phyloP scores from a whole-genome alignment of 2,888 invertebrate species.

The Luperina testacea region DNA sequence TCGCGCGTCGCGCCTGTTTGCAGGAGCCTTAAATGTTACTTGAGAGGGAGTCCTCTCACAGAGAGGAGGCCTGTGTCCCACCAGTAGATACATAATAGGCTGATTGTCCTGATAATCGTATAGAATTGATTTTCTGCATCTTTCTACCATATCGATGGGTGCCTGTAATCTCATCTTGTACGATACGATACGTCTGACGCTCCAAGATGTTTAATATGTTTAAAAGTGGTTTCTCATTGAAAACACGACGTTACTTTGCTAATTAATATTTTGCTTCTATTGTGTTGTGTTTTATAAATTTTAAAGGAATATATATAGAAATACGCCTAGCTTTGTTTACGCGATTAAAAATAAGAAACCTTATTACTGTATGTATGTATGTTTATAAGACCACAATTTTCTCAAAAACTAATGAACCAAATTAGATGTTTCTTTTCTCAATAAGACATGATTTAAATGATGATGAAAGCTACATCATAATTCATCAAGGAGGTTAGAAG shows the following conservation, averaged over 20 bases:
- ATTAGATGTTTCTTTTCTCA: background rate
- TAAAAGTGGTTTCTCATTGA: conserved; percentile 52
- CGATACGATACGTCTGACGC: conserved; percentile 43
- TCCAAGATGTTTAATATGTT: conserved; percentile 56
- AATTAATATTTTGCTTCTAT: conserved; percentile 33
- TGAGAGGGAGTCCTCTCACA: background rate
- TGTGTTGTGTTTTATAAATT: background rate
- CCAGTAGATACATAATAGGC: background rate
- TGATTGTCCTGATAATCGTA: background rate
- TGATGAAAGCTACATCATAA: background rate
- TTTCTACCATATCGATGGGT: conserved; percentile 5
- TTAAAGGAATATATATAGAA: background rate
- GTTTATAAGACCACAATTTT: too few relatives aligned
- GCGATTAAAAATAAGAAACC: background rate
- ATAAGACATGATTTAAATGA: background rate
- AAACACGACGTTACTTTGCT: conserved; percentile 39
- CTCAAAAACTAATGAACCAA: too few relatives aligned
- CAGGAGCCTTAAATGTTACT: too few relatives aligned
- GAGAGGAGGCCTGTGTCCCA: background rate
- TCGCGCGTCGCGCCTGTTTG: too few relatives aligned
- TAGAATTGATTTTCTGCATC: conserved; percentile 43
- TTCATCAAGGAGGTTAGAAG: background rate
- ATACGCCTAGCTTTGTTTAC: background rate
- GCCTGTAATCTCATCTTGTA: conserved; percentile 65
- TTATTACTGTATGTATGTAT: background rate